Conservation (phyloP, 2,888 invertebrate species). For the Abscondita cerata region DNA sequence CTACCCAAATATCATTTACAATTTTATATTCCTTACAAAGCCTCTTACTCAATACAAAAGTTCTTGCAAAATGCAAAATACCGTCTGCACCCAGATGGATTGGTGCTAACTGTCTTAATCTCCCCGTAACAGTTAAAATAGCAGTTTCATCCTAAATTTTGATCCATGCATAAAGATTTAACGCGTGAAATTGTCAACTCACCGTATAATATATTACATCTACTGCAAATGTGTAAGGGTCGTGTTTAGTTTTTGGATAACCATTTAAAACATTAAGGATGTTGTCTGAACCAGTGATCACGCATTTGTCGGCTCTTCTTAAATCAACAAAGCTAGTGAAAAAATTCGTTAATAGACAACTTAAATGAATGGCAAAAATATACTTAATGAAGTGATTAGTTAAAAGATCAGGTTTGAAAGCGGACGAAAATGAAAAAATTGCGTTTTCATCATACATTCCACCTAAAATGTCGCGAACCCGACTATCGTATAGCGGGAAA, state of each 20-base stretch:
- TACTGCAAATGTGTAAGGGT: constrained; percentile 69
- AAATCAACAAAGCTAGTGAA: constrained; percentile 43
- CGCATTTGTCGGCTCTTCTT: constrained; percentile 45
- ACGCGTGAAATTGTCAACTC: constrained; percentile 52
- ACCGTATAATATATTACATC: constrained; percentile 69
- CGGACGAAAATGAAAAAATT: constrained; percentile 59
- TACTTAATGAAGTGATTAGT: too few relatives aligned
- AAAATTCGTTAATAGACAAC: too few relatives aligned
- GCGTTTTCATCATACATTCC: constrained; percentile 71
- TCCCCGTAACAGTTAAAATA: constrained; percentile 68
- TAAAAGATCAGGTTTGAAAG: too few relatives aligned
- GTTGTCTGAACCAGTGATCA: constrained; percentile 46
- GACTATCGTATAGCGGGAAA: constrained; percentile 69
- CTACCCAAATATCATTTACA: constrained; percentile 70
- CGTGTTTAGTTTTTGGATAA: constrained; percentile 70
- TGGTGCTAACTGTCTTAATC: constrained; percentile 67
- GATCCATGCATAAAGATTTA: too few relatives aligned
- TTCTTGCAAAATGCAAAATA: constrained; percentile 64
- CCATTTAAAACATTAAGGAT: constrained; percentile 60
- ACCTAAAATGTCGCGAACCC: constrained; percentile 62
- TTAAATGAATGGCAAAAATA: too few relatives aligned
- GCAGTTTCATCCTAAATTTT: constrained; percentile 56
- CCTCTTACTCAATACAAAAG: constrained; percentile 62
- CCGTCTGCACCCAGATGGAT: constrained; percentile 61
- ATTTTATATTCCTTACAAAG: constrained; percentile 66